Conservation (phyloP, 1,140 invertebrate species). For the Lerema accius region DNA sequence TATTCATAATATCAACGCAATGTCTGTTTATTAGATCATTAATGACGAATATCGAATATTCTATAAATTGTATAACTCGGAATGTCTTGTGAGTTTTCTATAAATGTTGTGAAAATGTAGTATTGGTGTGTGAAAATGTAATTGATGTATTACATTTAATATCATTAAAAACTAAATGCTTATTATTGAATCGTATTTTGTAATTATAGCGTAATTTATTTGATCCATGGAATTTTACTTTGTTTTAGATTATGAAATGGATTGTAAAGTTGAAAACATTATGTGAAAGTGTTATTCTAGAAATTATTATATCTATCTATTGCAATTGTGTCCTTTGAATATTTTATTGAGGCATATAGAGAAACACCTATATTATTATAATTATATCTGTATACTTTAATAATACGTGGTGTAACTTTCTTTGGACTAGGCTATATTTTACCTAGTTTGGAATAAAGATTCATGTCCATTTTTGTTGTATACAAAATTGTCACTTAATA, state of each 20-base stretch:
- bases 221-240: background rate
- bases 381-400: too few species aligned
- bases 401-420: too few species aligned
- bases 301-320: too few species aligned
- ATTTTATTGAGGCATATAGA: too few species aligned
- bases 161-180: background rate
- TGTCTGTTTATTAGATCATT: slow-evolving; percentile 12
- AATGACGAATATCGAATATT: slow-evolving; percentile 33
- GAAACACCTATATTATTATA: too few species aligned
- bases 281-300: too few species aligned
- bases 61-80: slow-evolving; percentile 45
- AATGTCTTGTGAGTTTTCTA: slow-evolving; percentile 17
- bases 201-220: too few species aligned
- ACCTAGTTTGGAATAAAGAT: background rate
- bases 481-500: background rate
- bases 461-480: background rate
- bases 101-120: slow-evolving; percentile 19
- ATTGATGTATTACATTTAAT: background rate
- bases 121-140: slow-evolving; percentile 11
- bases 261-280: too few species aligned
- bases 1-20: slow-evolving; percentile 22
- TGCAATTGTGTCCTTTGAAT: background rate
- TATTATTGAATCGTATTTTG: background rate
- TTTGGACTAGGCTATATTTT: too few species aligned
- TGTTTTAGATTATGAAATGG: background rate